A percentile compares a stretch with the other conserved stretches of the same genome.
These are phyloP conservation scores for Cataglyphis livida DNA, from an alignment of 2,888 invertebrate genomes.

Conservation along the genomic window DNA sequence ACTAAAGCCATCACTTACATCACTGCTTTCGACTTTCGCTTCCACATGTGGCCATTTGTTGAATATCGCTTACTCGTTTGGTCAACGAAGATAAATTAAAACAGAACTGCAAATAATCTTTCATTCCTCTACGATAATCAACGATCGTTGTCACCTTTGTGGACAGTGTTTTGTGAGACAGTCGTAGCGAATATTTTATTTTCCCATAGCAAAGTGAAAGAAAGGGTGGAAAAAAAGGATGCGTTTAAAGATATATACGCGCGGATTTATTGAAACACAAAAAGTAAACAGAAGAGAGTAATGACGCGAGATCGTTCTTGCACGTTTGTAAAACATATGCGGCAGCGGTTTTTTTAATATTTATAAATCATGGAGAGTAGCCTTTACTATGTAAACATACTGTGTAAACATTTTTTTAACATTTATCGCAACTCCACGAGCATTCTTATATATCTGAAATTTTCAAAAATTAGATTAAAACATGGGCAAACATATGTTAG, in stretches of 20 bases:
- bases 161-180: constrained; percentile 17
- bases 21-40: constrained; percentile 74
- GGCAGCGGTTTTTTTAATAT: constrained; percentile 66
- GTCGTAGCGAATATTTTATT: constrained; percentile 32
- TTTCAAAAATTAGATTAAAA: constrained; percentile 18
- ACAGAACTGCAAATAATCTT: not conserved
- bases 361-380: constrained; percentile 65
- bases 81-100: not conserved
- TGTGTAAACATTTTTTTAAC: constrained; percentile 62
- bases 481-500: not conserved
- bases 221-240: not conserved
- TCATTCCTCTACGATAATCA: constrained; percentile 22
- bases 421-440: constrained; percentile 57
- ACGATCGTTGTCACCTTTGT: constrained; percentile 20
- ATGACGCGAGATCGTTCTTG: constrained; percentile 36
- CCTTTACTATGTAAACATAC: constrained; percentile 52
- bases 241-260: constrained; percentile 14
- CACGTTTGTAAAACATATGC: constrained; percentile 57
- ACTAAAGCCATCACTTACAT: constrained; percentile 81
- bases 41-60: constrained; percentile 55
- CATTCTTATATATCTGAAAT: constrained; percentile 30
- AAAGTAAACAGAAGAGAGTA: not conserved
- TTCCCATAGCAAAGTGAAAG: not conserved
- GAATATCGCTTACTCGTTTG: constrained; percentile 33
- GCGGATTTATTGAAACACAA: not conserved